These are phyloP conservation scores for Cheilosia scutellata DNA, from an alignment of 2,888 invertebrate species.

Conservation along the genomic window DNA sequence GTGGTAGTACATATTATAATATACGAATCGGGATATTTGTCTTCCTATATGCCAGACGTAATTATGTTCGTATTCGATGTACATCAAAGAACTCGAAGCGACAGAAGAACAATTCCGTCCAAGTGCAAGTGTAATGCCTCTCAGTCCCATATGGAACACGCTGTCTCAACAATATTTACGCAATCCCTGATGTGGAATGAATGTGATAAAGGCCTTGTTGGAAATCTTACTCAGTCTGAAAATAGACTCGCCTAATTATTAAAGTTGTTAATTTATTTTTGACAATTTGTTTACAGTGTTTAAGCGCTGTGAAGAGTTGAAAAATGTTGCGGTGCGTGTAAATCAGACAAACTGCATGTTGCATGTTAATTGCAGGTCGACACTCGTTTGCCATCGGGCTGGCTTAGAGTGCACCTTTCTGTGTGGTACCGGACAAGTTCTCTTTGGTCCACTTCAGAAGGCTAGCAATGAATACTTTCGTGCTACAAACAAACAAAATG, in stretches of 20 bases:
- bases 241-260: conserved; percentile 55
- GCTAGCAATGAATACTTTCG: conserved; percentile 60
- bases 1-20: conserved; percentile 42
- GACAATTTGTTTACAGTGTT: conserved; percentile 67
- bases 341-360: conserved; percentile 38
- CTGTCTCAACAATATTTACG: conserved; percentile 26
- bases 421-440: conserved; percentile 52
- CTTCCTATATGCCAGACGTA: conserved; percentile 37
- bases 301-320: conserved; percentile 26
- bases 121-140: conserved; percentile 13
- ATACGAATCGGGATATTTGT: conserved; percentile 40
- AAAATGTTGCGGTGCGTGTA: conserved; percentile 46
- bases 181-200: conserved; percentile 30
- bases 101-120: conserved; percentile 42
- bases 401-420: conserved; percentile 1
- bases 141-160: conserved; percentile 23
- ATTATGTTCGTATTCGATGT: conserved; percentile 19
- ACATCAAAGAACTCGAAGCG: conserved; percentile 46
- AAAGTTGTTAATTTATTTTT: conserved; percentile 67
- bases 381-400: conserved; percentile 36
- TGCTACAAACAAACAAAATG: conserved; percentile 43
- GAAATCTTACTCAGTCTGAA: conserved; percentile 22
- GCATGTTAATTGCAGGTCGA: conserved; percentile 60
- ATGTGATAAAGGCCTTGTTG: conserved; percentile 30
- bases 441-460: conserved; percentile 65